phyloP scores from a whole-genome alignment of 2,888 invertebrate genomes.

The Coecobrya sp. region DNA sequence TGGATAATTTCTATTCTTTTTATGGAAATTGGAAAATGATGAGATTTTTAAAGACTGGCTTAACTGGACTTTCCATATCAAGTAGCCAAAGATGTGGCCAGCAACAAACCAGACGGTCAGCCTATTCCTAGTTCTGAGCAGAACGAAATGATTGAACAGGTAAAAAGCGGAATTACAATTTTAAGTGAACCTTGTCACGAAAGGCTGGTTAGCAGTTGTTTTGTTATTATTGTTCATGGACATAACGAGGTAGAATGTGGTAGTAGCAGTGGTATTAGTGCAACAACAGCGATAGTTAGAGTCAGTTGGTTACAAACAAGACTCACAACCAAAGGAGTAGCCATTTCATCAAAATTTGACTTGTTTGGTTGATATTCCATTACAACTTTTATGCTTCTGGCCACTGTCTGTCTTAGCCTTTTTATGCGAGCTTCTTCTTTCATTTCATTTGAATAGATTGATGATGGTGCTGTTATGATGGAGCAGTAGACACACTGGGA shows the following conservation, averaged over 20 bases:
- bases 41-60: constrained; percentile 61
- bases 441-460: constrained; percentile 52
- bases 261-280: constrained; percentile 2
- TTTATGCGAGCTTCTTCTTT: constrained; percentile 40
- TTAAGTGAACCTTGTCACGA: constrained; percentile 79
- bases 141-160: constrained; percentile 62
- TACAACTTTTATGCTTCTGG: constrained; percentile 45
- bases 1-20: constrained; percentile 74
- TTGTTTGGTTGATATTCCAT: constrained; percentile 64
- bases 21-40: constrained; percentile 80
- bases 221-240: constrained; percentile 57
- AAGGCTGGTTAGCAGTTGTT: constrained; percentile 69
- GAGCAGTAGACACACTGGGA: not conserved
- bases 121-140: constrained; percentile 6
- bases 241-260: constrained; percentile 57
- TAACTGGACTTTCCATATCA: constrained; percentile 68
- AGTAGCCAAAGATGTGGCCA: not conserved
- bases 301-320: constrained; percentile 48
- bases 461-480: not conserved
- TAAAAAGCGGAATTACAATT: constrained; percentile 44
- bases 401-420: constrained; percentile 64
- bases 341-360: constrained; percentile 63
- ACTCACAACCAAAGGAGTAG: constrained; percentile 1
- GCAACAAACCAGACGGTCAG: constrained; percentile 53
- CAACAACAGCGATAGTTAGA: no score